phyloP scores from a whole-genome alignment of 2,113 vertebrate genomes.

The Callionymus lyra region DNA sequence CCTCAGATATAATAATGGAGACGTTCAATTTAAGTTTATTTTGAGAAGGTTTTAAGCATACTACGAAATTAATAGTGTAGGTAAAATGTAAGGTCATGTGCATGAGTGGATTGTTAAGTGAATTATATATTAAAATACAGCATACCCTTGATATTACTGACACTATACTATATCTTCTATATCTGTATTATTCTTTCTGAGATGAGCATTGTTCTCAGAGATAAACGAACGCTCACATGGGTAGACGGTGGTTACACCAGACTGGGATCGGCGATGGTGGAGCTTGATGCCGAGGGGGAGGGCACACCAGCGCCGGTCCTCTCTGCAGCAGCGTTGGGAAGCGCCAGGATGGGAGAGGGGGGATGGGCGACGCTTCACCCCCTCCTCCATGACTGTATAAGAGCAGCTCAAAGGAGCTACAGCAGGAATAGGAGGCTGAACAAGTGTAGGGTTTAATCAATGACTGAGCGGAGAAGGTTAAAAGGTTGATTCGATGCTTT shows the following conservation, averaged over 20 bases:
- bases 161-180: too few species aligned
- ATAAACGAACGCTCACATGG: constrained; percentile 15
- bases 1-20: too few species aligned
- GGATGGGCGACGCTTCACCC: constrained; percentile 32
- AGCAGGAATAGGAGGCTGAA: constrained; percentile 14
- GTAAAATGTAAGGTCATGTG: too few species aligned
- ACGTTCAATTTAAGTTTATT: too few species aligned
- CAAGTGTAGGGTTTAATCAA: constrained; percentile 7
- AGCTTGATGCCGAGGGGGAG: constrained; percentile 6
- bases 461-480: neutral
- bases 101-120: too few species aligned
- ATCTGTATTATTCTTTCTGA: too few species aligned
- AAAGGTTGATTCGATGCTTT: neutral
- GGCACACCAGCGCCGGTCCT: constrained; percentile 25
- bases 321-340: constrained; percentile 47
- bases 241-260: constrained; percentile 23
- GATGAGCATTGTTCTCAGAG: constrained; percentile 21
- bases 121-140: too few species aligned
- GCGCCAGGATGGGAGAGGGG: constrained; percentile 23
- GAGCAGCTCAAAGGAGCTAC: constrained; percentile 21
- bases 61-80: too few species aligned
- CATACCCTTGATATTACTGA: too few species aligned
- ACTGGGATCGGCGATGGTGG: constrained; percentile 30
- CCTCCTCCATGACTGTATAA: constrained; percentile 13
- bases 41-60: too few species aligned